Evolutionary conservation across 1,140 invertebrate genomes (phyloP).

Genomic region (Elymnias hypermnestra): DNA sequence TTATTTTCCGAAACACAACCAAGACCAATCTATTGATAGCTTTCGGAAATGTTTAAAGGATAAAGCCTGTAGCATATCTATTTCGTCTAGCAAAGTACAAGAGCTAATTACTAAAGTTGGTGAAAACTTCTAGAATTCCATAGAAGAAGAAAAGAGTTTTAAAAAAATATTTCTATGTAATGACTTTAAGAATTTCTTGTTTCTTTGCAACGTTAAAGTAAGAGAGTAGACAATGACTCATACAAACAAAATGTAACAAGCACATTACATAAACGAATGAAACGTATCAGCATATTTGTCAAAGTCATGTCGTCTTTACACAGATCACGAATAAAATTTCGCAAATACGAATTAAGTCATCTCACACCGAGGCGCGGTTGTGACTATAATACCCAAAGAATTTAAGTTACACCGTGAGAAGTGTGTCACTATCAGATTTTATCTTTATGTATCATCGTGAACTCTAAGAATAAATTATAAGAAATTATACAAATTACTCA

Average conservation of each 20-base stretch:
- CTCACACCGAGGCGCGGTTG: constrained; percentile 16
- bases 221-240: too few species aligned
- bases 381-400: constrained; percentile 26
- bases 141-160: too few species aligned
- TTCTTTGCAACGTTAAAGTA: too few species aligned
- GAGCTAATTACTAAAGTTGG: too few species aligned
- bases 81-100: too few species aligned
- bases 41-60: too few species aligned
- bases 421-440: constrained; percentile 32
- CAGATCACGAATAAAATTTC: constrained; percentile 18
- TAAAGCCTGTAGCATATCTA: too few species aligned
- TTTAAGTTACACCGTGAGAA: constrained; percentile 38
- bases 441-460: constrained; percentile 33
- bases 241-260: neutral
- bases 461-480: constrained; percentile 21
- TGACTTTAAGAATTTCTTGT: too few species aligned
- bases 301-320: constrained; percentile 21
- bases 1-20: too few species aligned
- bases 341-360: constrained; percentile 22
- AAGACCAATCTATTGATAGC: too few species aligned
- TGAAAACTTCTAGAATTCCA: too few species aligned
- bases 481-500: constrained; percentile 22
- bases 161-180: too few species aligned
- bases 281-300: constrained; percentile 18
- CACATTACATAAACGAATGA: constrained; percentile 6